Base-by-base conservation (phyloP, 2,888 invertebrate genomes). In the Merodon equestris region DNA sequence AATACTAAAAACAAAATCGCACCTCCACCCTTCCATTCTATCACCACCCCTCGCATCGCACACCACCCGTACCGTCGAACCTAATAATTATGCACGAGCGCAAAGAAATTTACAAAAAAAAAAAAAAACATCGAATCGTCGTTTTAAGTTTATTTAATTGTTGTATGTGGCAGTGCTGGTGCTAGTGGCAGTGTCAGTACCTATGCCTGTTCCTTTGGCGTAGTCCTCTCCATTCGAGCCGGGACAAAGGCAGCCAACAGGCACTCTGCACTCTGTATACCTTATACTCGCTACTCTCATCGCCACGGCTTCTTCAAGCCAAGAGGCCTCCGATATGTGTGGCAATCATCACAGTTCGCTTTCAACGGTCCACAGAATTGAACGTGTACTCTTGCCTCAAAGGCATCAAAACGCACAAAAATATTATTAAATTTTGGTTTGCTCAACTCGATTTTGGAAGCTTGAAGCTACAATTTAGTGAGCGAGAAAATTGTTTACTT, bases 81-180 rank as follows among this genome's bases (percentile, higher is more conserved):
- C 60, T 77, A 67, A 68, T 53, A 53, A 63, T 67, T 63, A 73
- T 73, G 67, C 73, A 61, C 51, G 42, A 57, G 51, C 9, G 27
- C 10, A 54, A 50, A 27, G 27, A 27, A 27, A 27, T 27, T 27
- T 27, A 27, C 34, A 56, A 50, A 45, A 47, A 54, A 36, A 54
- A 42, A 70, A 34, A 14, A n/a, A 53, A 53, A 63, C 56, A 40
- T 53, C 13, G 48, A 53, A 53, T 57, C 56, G 27, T 53, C 13
- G 48, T 44, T 64, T 54, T 54, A 60, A 60, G 64, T 74, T 70
- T 64, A 74, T 79, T 73, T 79, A 68, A 74, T 79, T 79, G 79
- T 60, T 79, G 60, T 64, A 44, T 77, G 15, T 61, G 51, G 44
- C 34, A 7, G 27, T 27, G 27, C 27, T 27, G 27, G 27, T 27